Base-by-base conservation (phyloP, 2,797 vertebrate species). In the Discoglossus pictus region DNA sequence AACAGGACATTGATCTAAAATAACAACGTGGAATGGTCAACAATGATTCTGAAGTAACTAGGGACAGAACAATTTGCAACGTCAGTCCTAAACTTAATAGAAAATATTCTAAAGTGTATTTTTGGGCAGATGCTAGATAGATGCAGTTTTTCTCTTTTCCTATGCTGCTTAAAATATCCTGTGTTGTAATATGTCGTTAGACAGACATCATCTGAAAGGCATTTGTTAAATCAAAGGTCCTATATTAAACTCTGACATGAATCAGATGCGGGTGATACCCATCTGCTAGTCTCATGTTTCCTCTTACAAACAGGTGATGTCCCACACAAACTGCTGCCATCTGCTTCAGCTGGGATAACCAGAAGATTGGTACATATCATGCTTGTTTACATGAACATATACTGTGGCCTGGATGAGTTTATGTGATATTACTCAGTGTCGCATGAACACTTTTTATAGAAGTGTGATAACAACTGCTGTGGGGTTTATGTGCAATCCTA, bases 241-340 rank as follows among this genome's bases (percentile, higher is more conserved):
- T 52, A 48, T 56, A 42, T 64, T 44, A 25, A 21, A 11, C 35
- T 9, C 21, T 23, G 18, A 31, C 52, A 63, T 56, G 42, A 58
- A 64, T 40, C 36, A 51, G 15, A 58, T 58, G 50, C 34, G 17
- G 39, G 27, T 35, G 34, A 7, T 53, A 31, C 11, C 53, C 60
- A 71, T 58, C 52, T 64, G 44, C 35, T 46, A 43, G n/a, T 55
- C 43, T 70, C 52, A 52, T 11, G 40, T 71, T 71, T 71, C 68
- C 36, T 25, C 36, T n/a, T 56, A 36, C 16, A 13, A 64, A 31
- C 68, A 71, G 53, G 44, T 71, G 55, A 13, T 64, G 46, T n/a
- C 31, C 48, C 7, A 23, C 20, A 60, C 6, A 40, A 62, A 27
- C 46, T 7, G 10, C 27, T 11, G 39, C 46, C 23, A 40, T 51